phyloP scores from a whole-genome alignment of 1,140 invertebrate genomes.

The Drosophila repletoides region DNA sequence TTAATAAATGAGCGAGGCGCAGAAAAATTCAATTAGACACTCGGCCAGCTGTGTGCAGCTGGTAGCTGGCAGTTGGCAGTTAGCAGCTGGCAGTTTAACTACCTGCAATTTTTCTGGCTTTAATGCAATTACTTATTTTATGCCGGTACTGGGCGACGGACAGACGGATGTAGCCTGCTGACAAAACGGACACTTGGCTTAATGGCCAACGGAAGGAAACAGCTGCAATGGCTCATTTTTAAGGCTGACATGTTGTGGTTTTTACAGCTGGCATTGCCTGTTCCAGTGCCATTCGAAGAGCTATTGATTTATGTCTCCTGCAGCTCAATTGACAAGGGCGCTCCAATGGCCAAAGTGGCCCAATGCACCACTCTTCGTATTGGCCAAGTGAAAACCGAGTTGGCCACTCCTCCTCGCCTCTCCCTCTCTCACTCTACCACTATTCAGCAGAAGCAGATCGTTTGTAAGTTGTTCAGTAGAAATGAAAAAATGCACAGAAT shows the following conservation, averaged over 20 bases:
- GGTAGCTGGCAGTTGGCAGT: constrained; percentile 2
- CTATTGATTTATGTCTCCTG: constrained; percentile 71
- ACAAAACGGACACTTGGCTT: constrained; percentile 46
- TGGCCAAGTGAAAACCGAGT: constrained; percentile 6
- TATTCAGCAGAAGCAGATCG: constrained; percentile 17
- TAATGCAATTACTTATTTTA: constrained; percentile 65
- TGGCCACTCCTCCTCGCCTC: too few species aligned
- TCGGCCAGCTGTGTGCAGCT: constrained; percentile 2
- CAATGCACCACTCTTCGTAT: constrained; percentile 19
- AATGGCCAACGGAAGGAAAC: constrained; percentile 63
- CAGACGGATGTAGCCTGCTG: constrained; percentile 10
- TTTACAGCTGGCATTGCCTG: constrained; percentile 20
- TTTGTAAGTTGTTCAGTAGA: background rate
- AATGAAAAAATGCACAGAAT: constrained; percentile 8
- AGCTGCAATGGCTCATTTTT: constrained; percentile 66
- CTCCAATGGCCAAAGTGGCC: constrained; percentile 43
- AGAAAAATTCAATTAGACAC: constrained; percentile 70
- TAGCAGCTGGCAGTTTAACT: constrained; percentile 45
- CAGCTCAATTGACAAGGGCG: constrained; percentile 58
- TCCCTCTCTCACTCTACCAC: too few species aligned
- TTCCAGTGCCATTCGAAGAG: too few species aligned
- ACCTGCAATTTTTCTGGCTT: constrained; percentile 66
- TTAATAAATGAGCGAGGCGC: constrained; percentile 74
- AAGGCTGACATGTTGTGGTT: constrained; percentile 65
- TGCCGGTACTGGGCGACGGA: background rate